A percentile compares a stretch with the other conserved stretches of the same genome.
phyloP scores from a whole-genome alignment of 2,888 invertebrate genomes.

The Strigamia crassipes region DNA sequence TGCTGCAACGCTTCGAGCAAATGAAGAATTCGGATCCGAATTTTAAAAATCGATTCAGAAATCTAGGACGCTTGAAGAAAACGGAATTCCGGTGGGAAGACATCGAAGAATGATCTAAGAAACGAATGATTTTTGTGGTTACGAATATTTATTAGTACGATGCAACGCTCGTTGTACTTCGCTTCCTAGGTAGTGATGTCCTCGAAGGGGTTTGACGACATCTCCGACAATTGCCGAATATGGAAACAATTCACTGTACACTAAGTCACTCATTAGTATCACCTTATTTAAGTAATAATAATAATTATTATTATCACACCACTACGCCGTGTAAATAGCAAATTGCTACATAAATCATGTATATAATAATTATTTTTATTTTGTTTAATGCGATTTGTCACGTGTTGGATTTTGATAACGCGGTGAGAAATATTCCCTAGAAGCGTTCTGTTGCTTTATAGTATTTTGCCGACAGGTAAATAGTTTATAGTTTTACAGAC shows the following conservation, averaged over 20 bases:
- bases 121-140: not conserved
- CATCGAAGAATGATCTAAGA: slow-evolving; percentile 37
- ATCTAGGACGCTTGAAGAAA: slow-evolving; percentile 46
- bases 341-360: not conserved
- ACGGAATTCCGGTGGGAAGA: slow-evolving; percentile 44
- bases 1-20: slow-evolving; percentile 75
- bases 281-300: not conserved
- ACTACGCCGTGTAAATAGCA: not conserved
- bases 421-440: not conserved
- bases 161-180: slow-evolving; percentile 27
- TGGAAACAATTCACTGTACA: not conserved
- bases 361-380: not conserved
- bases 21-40: slow-evolving; percentile 78
- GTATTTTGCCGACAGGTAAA: not conserved
- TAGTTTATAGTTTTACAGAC: not conserved
- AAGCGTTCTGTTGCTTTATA: not conserved
- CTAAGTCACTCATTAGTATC: slow-evolving; percentile 15
- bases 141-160: slow-evolving; percentile 8
- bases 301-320: not conserved
- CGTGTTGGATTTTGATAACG: not conserved
- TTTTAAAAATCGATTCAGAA: slow-evolving; percentile 72
- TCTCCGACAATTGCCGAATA: not conserved
- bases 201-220: not conserved
- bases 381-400: not conserved
- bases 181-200: slow-evolving; percentile 36